Evolutionary conservation across 2,797 vertebrate species (phyloP).

Genomic region (Iguana delicatissima): DNA sequence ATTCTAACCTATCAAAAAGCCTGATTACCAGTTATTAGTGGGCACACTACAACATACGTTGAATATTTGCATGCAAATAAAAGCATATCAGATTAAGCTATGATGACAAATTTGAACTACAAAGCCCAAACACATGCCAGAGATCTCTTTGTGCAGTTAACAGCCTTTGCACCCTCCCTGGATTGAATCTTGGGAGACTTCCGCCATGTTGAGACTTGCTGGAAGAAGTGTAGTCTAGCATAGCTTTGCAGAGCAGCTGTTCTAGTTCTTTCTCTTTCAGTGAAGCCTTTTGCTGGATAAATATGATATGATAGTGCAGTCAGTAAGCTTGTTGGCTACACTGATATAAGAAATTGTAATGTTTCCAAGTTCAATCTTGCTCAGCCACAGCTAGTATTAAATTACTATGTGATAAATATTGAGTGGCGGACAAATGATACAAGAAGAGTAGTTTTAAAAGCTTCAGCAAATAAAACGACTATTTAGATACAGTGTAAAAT

Average conservation of each 20-base stretch:
- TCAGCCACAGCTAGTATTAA: conserved; percentile 9
- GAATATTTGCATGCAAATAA: not conserved
- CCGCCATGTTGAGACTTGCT: not conserved
- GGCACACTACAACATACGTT: not conserved
- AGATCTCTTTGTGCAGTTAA: not conserved
- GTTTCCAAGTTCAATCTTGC: not conserved
- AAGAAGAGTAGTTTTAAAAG: not conserved
- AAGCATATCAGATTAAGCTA: not conserved
- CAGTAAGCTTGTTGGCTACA: not conserved
- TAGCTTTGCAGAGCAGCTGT: not conserved
- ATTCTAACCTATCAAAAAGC: not conserved
- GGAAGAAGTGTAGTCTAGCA: not conserved
- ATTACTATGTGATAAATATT: conserved; percentile 4
- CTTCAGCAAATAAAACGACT: not conserved
- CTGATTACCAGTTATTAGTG: not conserved
- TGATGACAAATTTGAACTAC: not conserved
- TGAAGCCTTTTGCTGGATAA: conserved; percentile 5
- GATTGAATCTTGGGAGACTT: not conserved
- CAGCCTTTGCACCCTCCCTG: not conserved
- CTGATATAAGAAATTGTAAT: not conserved
- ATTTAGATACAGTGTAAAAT: not conserved
- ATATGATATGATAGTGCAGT: not conserved
- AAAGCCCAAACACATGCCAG: not conserved
- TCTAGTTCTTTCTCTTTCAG: not conserved
- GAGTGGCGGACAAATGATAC: not conserved